Conservation (phyloP, 2,888 invertebrate species). For the Hirtodrosophila duncani region DNA sequence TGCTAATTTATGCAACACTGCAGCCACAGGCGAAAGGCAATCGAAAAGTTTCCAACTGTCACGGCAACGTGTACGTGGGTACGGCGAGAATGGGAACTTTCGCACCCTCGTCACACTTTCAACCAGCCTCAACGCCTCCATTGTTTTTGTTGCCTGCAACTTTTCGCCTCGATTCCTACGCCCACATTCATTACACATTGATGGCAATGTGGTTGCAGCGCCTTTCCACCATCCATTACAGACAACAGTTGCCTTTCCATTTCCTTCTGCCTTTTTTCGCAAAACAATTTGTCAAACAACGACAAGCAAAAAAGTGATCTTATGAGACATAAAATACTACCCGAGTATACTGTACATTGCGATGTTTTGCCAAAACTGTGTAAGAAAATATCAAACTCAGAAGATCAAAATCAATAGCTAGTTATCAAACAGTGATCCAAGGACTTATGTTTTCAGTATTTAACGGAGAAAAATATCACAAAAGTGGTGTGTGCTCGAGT, state of each 20-base stretch:
- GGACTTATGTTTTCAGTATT: too few species aligned
- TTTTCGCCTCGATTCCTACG: conserved; percentile 32
- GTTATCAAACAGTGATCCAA: too few species aligned
- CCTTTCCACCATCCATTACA: conserved; percentile 5
- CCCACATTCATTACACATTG: conserved; percentile 38
- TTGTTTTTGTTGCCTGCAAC: conserved; percentile 50
- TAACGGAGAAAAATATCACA: too few species aligned
- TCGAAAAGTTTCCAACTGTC: conserved; percentile 52
- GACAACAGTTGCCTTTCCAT: conserved; percentile 35
- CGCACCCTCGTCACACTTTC: too few species aligned
- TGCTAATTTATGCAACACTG: conserved; percentile 62
- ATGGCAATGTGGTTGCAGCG: conserved; percentile 5
- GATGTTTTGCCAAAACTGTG: too few species aligned
- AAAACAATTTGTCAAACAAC: conserved; percentile 59
- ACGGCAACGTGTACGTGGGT: conserved; percentile 13
- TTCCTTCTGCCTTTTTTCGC: conserved; percentile 17
- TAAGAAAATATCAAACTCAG: too few species aligned
- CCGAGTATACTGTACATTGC: too few species aligned
- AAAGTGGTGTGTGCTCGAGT: too few species aligned
- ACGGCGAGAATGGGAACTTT: neutral
- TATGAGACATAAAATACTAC: conserved; percentile 1
- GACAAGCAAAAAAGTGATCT: conserved; percentile 44
- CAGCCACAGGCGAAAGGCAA: conserved; percentile 44
- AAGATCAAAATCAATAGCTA: too few species aligned
- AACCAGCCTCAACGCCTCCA: conserved; percentile 19